phyloP scores from a whole-genome alignment of 53 echinoderm and acorn worm species.

The Paracentrotus lividus region DNA sequence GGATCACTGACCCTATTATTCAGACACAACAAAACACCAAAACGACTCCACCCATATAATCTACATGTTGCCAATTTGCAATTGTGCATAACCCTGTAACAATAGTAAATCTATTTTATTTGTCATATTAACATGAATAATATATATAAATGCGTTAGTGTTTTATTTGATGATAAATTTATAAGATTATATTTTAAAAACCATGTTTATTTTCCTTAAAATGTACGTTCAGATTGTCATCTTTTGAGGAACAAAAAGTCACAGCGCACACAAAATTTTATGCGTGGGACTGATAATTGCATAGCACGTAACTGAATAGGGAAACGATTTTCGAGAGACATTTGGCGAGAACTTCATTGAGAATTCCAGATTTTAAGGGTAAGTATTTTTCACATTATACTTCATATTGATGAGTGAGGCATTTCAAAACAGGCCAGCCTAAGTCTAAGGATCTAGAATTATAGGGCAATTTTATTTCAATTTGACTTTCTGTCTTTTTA shows the following conservation, averaged over 20 bases:
- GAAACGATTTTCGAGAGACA: not conserved
- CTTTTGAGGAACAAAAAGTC: constrained; percentile 39
- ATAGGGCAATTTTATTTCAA: no score
- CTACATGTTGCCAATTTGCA: constrained; percentile 44
- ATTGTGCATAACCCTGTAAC: not conserved
- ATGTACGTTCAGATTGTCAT: not conserved
- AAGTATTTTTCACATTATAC: no score
- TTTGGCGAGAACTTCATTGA: not conserved
- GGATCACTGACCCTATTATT: not conserved
- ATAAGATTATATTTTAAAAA: not conserved
- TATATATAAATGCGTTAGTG: no score
- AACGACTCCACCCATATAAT: constrained; percentile 47
- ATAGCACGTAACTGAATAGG: not conserved
- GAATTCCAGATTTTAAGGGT: not conserved
- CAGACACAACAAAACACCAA: not conserved
- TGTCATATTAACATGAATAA: no score
- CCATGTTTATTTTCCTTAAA: not conserved
- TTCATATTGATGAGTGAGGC: not conserved
- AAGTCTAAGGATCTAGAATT: not conserved
- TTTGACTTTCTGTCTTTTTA: no score
- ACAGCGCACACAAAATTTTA: not conserved
- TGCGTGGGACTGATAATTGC: not conserved
- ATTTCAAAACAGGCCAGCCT: not conserved
- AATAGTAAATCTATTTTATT: no score
- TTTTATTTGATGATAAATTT: not conserved